Evolutionary conservation across 2,113 vertebrate species (phyloP).

Genomic region (Campylorhamphus procurvoides): DNA sequence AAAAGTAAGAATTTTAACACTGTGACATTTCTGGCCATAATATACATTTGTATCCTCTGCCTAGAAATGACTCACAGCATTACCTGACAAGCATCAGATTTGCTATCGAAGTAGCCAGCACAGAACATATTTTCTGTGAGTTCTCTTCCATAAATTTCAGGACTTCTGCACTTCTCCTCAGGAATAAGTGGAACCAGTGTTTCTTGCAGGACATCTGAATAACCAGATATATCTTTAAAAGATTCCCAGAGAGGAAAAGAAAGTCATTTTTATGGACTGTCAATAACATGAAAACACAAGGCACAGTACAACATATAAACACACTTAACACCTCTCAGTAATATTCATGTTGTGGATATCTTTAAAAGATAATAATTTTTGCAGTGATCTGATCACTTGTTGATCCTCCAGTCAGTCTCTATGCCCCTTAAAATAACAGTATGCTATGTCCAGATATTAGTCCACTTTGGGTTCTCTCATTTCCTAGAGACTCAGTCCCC

Average conservation of each 20-base stretch:
- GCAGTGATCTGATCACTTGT: neutral
- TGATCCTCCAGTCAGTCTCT: neutral
- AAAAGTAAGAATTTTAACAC: neutral
- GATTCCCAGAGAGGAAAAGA: neutral
- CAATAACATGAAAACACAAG: neutral
- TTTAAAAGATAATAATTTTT: neutral
- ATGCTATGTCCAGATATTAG: neutral
- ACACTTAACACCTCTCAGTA: neutral
- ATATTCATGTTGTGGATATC: neutral
- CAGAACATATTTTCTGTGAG: conserved; percentile 91
- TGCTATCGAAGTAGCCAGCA: conserved; percentile 82
- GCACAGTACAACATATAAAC: neutral
- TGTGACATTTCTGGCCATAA: neutral
- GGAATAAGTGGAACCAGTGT: conserved; percentile 80
- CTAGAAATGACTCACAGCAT: neutral
- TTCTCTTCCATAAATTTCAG: conserved; percentile 86
- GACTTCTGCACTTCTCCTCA: conserved; percentile 80
- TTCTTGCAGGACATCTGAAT: conserved; percentile 83
- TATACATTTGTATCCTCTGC: neutral
- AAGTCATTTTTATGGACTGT: neutral
- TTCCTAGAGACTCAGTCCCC: neutral
- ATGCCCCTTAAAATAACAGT: neutral
- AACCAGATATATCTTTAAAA: conserved; percentile 73
- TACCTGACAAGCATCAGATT: conserved; percentile 92
- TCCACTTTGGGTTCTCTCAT: neutral